Conservation (phyloP, 2,888 invertebrate genomes). For the Lepidonotus clava region DNA sequence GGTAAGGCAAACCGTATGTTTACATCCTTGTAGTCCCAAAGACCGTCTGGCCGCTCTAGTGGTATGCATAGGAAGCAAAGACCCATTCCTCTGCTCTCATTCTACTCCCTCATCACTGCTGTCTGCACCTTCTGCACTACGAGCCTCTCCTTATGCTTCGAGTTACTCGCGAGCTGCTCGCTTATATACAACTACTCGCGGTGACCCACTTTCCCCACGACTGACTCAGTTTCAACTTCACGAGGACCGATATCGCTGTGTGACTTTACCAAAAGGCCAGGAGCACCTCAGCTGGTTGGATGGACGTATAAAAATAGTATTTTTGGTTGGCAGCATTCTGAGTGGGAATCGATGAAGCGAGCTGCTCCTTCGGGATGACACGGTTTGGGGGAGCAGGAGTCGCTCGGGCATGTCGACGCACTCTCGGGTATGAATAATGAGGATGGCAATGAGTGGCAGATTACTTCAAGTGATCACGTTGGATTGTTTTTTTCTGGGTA, state of each 20-base stretch:
- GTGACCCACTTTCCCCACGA: too few species aligned
- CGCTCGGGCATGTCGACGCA: neutral
- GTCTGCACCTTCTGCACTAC: too few species aligned
- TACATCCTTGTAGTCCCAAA: too few species aligned
- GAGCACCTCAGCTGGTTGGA: neutral
- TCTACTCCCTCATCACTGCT: slow-evolving; percentile 28
- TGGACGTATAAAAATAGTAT: slow-evolving; percentile 28
- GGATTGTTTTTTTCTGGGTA: neutral
- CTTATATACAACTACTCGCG: too few species aligned
- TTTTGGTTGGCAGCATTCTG: neutral
- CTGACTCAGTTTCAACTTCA: too few species aligned
- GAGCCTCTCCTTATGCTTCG: too few species aligned
- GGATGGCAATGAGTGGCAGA: slow-evolving; percentile 13
- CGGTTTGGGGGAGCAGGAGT: neutral
- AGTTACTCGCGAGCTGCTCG: too few species aligned
- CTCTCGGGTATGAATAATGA: neutral
- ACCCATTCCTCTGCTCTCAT: neutral
- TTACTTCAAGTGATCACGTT: slow-evolving; percentile 26
- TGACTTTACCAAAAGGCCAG: too few species aligned
- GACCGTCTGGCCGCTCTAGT: slow-evolving; percentile 27
- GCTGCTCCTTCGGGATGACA: too few species aligned
- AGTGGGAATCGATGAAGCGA: slow-evolving; percentile 14
- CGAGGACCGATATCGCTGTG: too few species aligned
- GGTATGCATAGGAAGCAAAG: slow-evolving; percentile 20
- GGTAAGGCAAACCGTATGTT: too few species aligned